Evolutionary conservation across 2,797 vertebrate species (phyloP), one percentile per base, ranked within the genome.

Genomic region (Pteropus rufus): DNA sequence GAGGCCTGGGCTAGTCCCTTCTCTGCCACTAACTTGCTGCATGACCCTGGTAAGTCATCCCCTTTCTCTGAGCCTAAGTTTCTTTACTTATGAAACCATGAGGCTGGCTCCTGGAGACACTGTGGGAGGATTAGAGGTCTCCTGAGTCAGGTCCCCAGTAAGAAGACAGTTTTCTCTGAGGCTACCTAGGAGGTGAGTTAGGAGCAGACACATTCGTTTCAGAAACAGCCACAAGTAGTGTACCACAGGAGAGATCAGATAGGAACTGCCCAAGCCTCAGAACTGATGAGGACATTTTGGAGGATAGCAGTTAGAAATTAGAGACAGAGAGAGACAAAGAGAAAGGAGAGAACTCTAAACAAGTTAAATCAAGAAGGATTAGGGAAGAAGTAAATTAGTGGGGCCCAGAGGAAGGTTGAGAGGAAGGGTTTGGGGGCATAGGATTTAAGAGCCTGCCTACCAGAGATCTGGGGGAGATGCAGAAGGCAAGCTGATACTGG

Each of bases 21-120:
- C 79, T 92, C 81, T 70, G 62, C 70, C 41, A 69, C 29, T 92
- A 41, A 67, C 69, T 81, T 82, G 54, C 88, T 91, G 14, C 39
- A 0, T 49, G 75, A 77, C 94, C 21, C 70, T 87, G 95, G 96
- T 95, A 97, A 96, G 92, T 97, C 73, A 76, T 79, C 70, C 23
- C 52, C 29, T 89, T 89, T 86, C 91, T 95, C 69, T 70, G 64
- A 94, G 36, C 34, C 82, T 81, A 64, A 49, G 39, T 88, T 91
- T 75, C 54, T 44, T 60, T 26, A 31, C 60, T 81, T 75, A 24
- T n/a, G 70, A 94, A 83, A 89, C n/a, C 64, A 84, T 26, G 44
- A 16, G 5, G 18, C 64, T 60, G 69, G 49, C 7, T 34, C 52
- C 12, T 70, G 69, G 36, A 67, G 54, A 72, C 34, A 76, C 36